Base-by-base conservation (phyloP, 2,113 vertebrate species). In the Thamnaconus septentrionalis region DNA sequence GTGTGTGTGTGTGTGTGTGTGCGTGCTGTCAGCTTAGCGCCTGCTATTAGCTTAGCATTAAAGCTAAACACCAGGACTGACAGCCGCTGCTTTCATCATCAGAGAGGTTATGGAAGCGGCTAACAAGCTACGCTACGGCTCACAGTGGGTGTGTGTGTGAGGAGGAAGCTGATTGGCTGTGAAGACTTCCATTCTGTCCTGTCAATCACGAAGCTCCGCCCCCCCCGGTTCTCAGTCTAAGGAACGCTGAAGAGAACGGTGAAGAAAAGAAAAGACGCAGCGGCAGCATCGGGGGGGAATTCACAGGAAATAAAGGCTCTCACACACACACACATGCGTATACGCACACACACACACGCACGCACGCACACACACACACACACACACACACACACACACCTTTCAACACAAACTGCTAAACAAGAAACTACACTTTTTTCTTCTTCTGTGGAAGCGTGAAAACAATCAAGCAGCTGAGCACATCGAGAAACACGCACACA, bases 251-350 rank as follows among this genome's bases (percentile, higher is more conserved):
- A 59, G 66, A 58, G 47, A 64, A 6, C 50, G 53, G 63, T 51
- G 60, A 59, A 6, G 56, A 8, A 42, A 43, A 45, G 53, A 9
- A 85, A 91, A 93, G 93, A 92, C 91, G 92, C 94, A 94, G 94
- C 94, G 92, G 92, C 76, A 65, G 90, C 91, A 90, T 85, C 91
- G 82, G 90, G 90, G 86, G 87, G 91, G 88, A 69, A 31, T 31
- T 31, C 18, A 31, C 18, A 31, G 56, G 57, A 31, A 31, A 31
- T 31, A 31, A 31, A 31, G 18, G 18, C 18, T 31, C n/a, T n/a
- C n/a, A n/a, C n/a, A n/a, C n/a, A n/a, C n/a, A n/a, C n/a, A n/a
- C n/a, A n/a, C n/a, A n/a, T n/a, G n/a, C n/a, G n/a, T n/a, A n/a
- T n/a, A n/a, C n/a, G n/a, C 18, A 31, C 18, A 31, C 18, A 31